Base-by-base conservation (phyloP, 2,113 vertebrate genomes). In the Tenebrosternarchus preto region DNA sequence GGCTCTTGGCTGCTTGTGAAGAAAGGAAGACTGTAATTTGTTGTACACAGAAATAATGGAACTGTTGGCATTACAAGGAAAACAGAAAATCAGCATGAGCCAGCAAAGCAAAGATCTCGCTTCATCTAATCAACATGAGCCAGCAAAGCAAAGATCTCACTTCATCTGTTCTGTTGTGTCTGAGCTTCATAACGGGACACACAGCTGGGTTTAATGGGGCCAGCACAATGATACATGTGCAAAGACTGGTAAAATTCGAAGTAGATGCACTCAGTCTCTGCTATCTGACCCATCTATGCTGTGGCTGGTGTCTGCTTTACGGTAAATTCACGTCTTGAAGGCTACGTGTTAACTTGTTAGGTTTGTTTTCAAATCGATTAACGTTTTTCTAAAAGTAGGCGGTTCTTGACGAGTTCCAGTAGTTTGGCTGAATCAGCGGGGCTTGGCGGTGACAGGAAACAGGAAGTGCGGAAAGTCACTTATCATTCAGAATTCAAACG, bases 1-100 rank as follows among this genome's bases (percentile, higher is more conserved):
- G 85, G 83, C 89, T 89, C 85, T 88, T 84, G 83, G 82, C 83
- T 86, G 86, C 85, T 86, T 86, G 88, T 80, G 76, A 69, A 63
- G 39, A 81, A 59, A 82, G 64, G 68, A 60, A 85, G 75, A 81
- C 84, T 81, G 77, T 83, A 84, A 84, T 86, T 87, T 87, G 84
- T 88, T 77, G 46, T 83, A 84, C 83, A 78, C 20, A 20, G 59
- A 86, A 71, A 73, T 55, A 73, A 84, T 43, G 25, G 43, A 64
- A 70, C 36, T 27, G 74, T 72, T 66, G 64, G 68, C 76, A 53
- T 60, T n/a, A 24, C 24, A 67, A 31, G 72, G 60, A 71, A n/a
- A 79, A 78, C 39, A 53, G 64, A 22, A 59, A 53, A 77, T 66
- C n/a, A n/a, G n/a, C n/a, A n/a, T n/a, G n/a, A n/a, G n/a, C n/a